Evolutionary conservation across 2,797 vertebrate genomes (phyloP), one percentile per base, ranked within the genome.

Genomic region (Spinus pinus): DNA sequence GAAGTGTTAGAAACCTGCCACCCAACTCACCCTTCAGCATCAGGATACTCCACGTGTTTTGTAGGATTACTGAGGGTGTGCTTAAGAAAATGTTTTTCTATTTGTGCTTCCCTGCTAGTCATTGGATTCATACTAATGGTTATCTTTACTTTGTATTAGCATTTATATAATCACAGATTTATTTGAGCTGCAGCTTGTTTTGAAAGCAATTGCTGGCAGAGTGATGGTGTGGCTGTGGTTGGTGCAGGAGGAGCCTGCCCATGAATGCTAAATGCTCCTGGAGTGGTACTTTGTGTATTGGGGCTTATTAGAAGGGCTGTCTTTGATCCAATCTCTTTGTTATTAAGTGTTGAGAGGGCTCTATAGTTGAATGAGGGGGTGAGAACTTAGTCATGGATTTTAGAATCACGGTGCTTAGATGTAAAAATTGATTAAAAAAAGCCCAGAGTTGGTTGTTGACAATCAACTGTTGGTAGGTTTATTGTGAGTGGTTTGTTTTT

Each of bases 1-100:
- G 65, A 89, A 73, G 53, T 22, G 60, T 47, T 83, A 51, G 12
- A 50, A 86, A 71, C 85, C 27, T 61, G 73, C 0, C 0, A 65
- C 77, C 65, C 0, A 0, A 37, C 70, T 54, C 3, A 1, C 12
- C 64, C 47, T 58, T 85, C 37, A 23, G 0, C 1, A 1, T 31
- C 15, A 41, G 64, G 64, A 15, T 44, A 30, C 50, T 41, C 42
- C 47, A 9, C 6, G 0, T 1, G 0, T 54, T 69, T 58, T 62
- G 54, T 25, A n/a, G 61, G 58, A 66, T 69, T 57, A 44, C 50
- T 56, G 47, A 53, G 33, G 54, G 37, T 6, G 42, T 35, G 28
- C 81, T 82, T 66, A 41, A 86, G 79, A 61, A 95, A 56, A 53
- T 22, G 41, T 42, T 62, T 69, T 73, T 89, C 33, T 83, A 14